Evolutionary conservation across 2,113 vertebrate genomes (phyloP).

Genomic region (Bothrops jararaca): DNA sequence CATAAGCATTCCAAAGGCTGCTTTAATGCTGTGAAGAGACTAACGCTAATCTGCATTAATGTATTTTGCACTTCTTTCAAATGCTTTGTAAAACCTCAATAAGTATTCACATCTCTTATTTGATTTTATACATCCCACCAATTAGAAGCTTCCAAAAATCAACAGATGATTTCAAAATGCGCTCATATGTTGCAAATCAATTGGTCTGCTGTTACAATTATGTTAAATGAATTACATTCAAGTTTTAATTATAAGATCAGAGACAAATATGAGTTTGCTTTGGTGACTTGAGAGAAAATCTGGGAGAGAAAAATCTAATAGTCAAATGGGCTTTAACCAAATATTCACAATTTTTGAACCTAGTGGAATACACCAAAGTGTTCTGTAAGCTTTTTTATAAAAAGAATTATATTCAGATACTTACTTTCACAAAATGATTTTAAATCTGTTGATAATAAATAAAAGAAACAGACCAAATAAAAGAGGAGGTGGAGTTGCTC

Average conservation of each 20-base stretch:
- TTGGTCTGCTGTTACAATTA: not conserved
- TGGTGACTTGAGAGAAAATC: not conserved
- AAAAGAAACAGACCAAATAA: no score
- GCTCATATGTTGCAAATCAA: not conserved
- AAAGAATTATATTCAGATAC: not conserved
- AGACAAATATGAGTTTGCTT: conserved; percentile 18
- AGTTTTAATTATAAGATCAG: not conserved
- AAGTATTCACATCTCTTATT: not conserved
- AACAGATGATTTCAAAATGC: not conserved
- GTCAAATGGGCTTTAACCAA: not conserved
- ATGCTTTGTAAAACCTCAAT: not conserved
- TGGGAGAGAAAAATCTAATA: not conserved
- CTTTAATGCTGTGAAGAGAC: not conserved
- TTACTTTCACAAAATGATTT: not conserved
- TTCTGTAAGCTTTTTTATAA: not conserved
- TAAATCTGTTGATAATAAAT: not conserved
- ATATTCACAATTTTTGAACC: not conserved
- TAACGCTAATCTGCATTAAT: not conserved
- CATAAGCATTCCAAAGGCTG: not conserved
- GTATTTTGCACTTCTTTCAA: not conserved
- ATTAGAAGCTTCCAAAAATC: not conserved
- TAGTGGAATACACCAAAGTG: not conserved
- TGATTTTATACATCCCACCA: not conserved
- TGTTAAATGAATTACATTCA: not conserved
- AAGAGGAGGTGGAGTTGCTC: no score